Conservation (phyloP, 2,888 invertebrate genomes). For the Bombylius major region DNA sequence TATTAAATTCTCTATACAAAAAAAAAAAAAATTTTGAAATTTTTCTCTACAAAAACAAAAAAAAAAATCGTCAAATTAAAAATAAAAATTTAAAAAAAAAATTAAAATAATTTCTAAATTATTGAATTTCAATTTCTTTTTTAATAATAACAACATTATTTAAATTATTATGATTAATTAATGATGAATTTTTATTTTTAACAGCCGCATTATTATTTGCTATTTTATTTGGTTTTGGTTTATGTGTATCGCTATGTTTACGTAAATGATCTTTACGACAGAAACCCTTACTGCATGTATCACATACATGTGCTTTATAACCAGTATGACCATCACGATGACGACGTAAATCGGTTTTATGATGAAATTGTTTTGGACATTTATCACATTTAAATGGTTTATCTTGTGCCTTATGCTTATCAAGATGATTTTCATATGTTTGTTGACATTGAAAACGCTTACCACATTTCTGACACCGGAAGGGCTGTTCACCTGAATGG, state of each 20-base stretch:
- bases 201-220: not conserved
- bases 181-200: not conserved
- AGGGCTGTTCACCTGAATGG: conserved; percentile 76
- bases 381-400: conserved; percentile 77
- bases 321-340: conserved; percentile 83
- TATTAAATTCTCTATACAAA: too few species aligned
- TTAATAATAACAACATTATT: not conserved
- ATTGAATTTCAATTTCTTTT: not conserved
- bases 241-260: conserved; percentile 73
- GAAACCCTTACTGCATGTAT: conserved; percentile 74
- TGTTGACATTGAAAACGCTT: conserved; percentile 65
- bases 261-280: conserved; percentile 85
- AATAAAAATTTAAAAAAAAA: too few species aligned
- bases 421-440: conserved; percentile 58
- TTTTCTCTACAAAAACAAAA: too few species aligned
- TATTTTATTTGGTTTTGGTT: conserved; percentile 25
- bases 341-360: conserved; percentile 76
- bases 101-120: too few species aligned
- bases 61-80: too few species aligned
- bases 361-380: conserved; percentile 81
- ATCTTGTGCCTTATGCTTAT: conserved; percentile 60
- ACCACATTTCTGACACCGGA: conserved; percentile 72
- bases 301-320: conserved; percentile 69
- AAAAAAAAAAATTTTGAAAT: too few species aligned
- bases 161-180: too few species aligned